Evolutionary conservation across 2,113 vertebrate species (phyloP).

Genomic region (Eublepharis macularius): DNA sequence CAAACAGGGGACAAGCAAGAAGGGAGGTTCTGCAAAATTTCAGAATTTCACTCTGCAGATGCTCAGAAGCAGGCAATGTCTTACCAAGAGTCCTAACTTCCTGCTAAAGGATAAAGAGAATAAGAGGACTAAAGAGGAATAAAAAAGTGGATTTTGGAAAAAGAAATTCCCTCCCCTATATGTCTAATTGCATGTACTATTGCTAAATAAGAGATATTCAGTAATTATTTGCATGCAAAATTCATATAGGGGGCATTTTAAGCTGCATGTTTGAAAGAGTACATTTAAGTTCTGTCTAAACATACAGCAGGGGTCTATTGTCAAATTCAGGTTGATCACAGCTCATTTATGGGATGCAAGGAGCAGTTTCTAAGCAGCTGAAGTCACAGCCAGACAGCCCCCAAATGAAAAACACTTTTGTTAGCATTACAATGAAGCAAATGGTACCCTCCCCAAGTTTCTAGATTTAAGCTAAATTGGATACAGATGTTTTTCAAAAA

Average conservation of each 20-base stretch:
- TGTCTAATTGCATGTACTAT: background rate
- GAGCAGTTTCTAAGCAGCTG: background rate
- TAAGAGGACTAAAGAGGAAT: too few species aligned
- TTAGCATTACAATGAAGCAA: constrained; percentile 13
- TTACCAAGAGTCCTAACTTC: too few species aligned
- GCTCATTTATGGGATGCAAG: background rate
- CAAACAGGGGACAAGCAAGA: too few species aligned
- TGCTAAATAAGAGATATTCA: background rate
- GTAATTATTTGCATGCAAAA: background rate
- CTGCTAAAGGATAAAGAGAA: too few species aligned
- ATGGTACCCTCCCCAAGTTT: background rate
- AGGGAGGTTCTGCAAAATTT: too few species aligned
- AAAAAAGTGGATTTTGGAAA: too few species aligned
- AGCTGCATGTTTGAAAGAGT: background rate
- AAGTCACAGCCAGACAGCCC: constrained; percentile 4
- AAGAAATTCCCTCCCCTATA: too few species aligned
- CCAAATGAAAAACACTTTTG: background rate
- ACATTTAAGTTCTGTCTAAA: background rate
- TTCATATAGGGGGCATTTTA: background rate
- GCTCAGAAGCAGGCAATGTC: too few species aligned
- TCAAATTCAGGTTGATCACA: background rate
- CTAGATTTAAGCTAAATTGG: background rate
- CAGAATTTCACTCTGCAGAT: too few species aligned
- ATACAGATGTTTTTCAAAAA: background rate
- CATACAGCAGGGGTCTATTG: background rate